Evolutionary conservation across 1,140 invertebrate genomes (phyloP).

Genomic region (Lordiphosa collinella): DNA sequence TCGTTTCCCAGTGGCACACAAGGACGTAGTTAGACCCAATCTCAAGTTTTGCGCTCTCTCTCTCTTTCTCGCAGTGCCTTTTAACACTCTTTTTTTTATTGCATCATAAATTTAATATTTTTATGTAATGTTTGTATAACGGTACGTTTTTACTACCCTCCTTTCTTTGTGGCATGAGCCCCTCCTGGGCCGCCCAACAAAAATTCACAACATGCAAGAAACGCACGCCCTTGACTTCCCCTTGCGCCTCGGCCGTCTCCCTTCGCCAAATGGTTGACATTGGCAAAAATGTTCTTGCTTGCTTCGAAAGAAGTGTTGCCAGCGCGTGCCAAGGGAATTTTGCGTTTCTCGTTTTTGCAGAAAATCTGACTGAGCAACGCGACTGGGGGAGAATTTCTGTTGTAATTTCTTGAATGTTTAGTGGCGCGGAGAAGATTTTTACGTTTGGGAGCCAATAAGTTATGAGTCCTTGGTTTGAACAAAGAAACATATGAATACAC

Average conservation of each 20-base stretch:
- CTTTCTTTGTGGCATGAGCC: conserved; percentile 14
- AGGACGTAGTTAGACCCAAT: conserved; percentile 2
- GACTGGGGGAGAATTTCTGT: conserved; percentile 43
- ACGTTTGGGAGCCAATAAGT: conserved; percentile 24
- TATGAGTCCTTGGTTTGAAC: conserved; percentile 18
- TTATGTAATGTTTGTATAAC: conserved; percentile 78
- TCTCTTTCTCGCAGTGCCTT: conserved; percentile 17
- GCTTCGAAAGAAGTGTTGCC: conserved; percentile 56
- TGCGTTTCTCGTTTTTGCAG: conserved; percentile 32
- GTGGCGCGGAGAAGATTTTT: conserved; percentile 7
- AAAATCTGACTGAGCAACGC: conserved; percentile 49
- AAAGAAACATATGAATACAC: conserved; percentile 11
- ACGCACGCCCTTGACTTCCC: conserved; percentile 41
- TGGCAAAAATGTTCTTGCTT: conserved; percentile 47
- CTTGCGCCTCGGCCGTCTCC: conserved; percentile 12
- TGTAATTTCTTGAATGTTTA: conserved; percentile 70
- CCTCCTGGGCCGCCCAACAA: conserved; percentile 3
- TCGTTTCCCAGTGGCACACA: conserved; percentile 31
- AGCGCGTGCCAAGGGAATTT: conserved; percentile 66
- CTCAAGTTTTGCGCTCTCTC: conserved; percentile 42
- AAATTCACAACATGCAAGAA: conserved; percentile 67
- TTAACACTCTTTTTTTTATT: conserved; percentile 75
- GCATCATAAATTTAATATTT: conserved; percentile 78
- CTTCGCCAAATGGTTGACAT: conserved; percentile 2
- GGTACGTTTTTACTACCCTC: conserved; percentile 69